phyloP scores from a whole-genome alignment of 2,113 vertebrate species.

The Microcebus ravelobensis region DNA sequence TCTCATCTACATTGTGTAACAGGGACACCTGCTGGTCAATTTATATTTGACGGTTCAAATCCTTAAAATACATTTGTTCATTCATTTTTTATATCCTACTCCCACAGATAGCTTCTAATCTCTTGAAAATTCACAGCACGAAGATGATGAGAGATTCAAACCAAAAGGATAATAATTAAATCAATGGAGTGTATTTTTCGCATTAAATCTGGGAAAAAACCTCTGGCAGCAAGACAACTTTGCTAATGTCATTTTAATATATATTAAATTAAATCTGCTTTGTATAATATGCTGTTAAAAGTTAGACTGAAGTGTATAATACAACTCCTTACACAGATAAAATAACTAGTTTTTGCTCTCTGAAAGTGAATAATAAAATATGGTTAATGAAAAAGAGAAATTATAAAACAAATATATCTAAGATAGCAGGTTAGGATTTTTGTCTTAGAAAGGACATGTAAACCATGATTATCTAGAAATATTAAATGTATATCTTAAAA shows the following conservation, averaged over 20 bases:
- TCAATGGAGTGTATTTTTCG: constrained; percentile 12
- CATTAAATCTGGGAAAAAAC: background rate
- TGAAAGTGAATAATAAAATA: background rate
- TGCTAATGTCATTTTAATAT: background rate
- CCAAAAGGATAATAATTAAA: constrained; percentile 33
- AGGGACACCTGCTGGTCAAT: constrained; percentile 77
- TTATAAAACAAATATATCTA: background rate
- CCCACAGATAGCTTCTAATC: background rate
- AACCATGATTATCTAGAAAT: background rate
- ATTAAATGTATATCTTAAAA: background rate
- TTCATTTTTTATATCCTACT: background rate
- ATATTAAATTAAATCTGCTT: background rate
- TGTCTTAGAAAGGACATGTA: background rate
- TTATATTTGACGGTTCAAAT: background rate
- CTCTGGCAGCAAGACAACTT: background rate
- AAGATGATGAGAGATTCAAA: background rate
- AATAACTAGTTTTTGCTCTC: background rate
- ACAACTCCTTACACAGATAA: background rate
- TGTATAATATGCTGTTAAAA: background rate
- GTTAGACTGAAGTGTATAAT: background rate
- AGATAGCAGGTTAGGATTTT: background rate
- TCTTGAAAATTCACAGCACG: constrained; percentile 47
- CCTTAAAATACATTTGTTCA: background rate
- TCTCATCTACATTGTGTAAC: constrained; percentile 54
- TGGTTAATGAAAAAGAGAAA: background rate